Base-by-base conservation (phyloP, 2,797 vertebrate genomes). In the Limosa lapponica region DNA sequence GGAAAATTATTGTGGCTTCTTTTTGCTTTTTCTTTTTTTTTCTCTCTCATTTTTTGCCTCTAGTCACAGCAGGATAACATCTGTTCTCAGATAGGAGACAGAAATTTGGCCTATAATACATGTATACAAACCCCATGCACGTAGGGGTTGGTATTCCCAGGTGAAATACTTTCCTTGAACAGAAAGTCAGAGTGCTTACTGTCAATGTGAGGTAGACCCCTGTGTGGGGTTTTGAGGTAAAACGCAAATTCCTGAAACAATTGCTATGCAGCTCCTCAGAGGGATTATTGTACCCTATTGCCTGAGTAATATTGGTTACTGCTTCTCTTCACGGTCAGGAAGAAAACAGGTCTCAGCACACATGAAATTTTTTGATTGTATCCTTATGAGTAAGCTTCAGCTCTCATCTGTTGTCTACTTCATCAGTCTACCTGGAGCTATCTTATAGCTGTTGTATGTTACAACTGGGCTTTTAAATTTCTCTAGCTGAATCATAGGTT, bases 1-100 rank as follows among this genome's bases (percentile, higher is more conserved):
- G 23, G 28, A n/a, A 95, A 93, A 93, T 89, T 66, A 70, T 44
- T 92, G 73, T 89, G 52, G 15, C 41, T 90, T 92, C 92, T 82
- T 95, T 69, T 75, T 19, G 71, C 27, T 86, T 94, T 74, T 62
- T 52, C 23, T 8, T 86, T 64, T 83, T 72, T 52, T 74, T 57
- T 24, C 8, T 67, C 30, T 89, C 55, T 83, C 11, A 54, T 59
- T 89, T 94, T 93, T 72, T 89, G 39, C 80, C 64, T 73, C 49
- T 55, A 84, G 44, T 92, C 62, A 74, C 78, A 91, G 78, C 8
- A 8, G 74, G 83, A 41, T 66, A 82, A 77, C 57, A 64, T 85
- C 89, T 92, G 81, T 82, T 89, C 83, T 90, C 55, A 80, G 22
- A 46, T 0, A 5, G 2, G 71, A 92, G 67, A 71, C 58, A 89